Percentiles rank a stretch among this genome's conserved stretches.
phyloP scores from a whole-genome alignment of 2,113 vertebrate genomes.

The Seriola aureovittata region DNA sequence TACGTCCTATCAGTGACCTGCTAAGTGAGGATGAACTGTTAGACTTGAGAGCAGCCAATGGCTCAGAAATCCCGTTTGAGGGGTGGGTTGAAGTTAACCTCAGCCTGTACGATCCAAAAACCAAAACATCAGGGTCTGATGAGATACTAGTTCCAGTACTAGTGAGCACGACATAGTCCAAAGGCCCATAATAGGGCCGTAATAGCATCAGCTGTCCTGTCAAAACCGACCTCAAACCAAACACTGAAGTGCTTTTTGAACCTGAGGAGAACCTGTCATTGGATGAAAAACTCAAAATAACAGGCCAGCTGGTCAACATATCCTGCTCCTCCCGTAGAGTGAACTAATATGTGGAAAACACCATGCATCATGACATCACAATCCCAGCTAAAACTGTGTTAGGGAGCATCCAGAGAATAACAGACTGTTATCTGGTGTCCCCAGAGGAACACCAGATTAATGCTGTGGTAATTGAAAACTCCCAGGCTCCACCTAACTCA shows the following conservation, averaged over 20 bases:
- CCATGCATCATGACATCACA: not conserved
- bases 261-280: not conserved
- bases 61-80: constrained; percentile 10
- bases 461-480: not conserved
- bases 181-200: not conserved
- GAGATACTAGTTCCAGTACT: constrained; percentile 1
- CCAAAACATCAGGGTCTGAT: not conserved
- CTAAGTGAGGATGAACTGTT: constrained; percentile 1
- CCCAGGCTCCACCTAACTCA: not conserved
- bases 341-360: not conserved
- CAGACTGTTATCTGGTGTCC: not conserved
- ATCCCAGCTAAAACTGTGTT: constrained; percentile 4
- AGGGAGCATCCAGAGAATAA: constrained; percentile 13
- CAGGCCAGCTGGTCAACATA: not conserved
- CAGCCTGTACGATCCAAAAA: constrained; percentile 29
- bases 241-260: constrained; percentile 41
- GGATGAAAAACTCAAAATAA: not conserved
- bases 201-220: not conserved
- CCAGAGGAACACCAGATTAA: not conserved
- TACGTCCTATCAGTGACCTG: constrained; percentile 13
- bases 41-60: constrained; percentile 9
- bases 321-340: not conserved
- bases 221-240: not conserved
- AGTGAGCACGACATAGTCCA: constrained; percentile 5
- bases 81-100: not conserved